Percentiles rank a stretch among this genome's conserved stretches.
Evolutionary conservation across 2,888 invertebrate species (phyloP).

Genomic region (Cosmopolites sordidus): DNA sequence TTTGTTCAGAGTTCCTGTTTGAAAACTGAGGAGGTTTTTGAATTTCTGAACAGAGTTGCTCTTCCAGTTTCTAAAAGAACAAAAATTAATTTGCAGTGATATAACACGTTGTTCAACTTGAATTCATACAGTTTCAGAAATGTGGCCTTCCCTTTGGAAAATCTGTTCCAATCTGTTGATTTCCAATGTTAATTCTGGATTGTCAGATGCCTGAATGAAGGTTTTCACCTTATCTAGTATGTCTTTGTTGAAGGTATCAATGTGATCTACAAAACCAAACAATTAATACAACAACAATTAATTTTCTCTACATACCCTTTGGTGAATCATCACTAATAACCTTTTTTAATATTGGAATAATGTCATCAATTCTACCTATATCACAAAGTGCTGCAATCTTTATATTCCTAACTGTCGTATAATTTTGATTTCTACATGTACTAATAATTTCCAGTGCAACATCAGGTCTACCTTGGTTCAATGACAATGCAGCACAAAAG

Average conservation of each 20-base stretch:
- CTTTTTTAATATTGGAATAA: conserved; percentile 55
- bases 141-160: conserved; percentile 53
- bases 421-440: conserved; percentile 53
- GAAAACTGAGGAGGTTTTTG: conserved; percentile 23
- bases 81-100: not conserved
- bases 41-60: conserved; percentile 44
- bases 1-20: not conserved
- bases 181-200: conserved; percentile 54
- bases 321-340: conserved; percentile 57
- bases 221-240: conserved; percentile 53
- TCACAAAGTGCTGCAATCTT: conserved; percentile 60
- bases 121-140: conserved; percentile 38
- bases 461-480: conserved; percentile 64
- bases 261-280: not conserved
- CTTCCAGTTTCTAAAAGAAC: conserved; percentile 44
- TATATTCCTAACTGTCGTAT: conserved; percentile 66
- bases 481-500: conserved; percentile 62
- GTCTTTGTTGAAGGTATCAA: conserved; percentile 60
- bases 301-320: too few relatives aligned
- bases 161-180: conserved; percentile 55
- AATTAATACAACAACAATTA: not conserved
- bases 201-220: conserved; percentile 50
- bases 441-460: conserved; percentile 64
- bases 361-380: conserved; percentile 61
- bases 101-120: not conserved